These are phyloP conservation scores for Poecilia picta DNA, from an alignment of 2,797 vertebrate genomes.

Conservation along the genomic window DNA sequence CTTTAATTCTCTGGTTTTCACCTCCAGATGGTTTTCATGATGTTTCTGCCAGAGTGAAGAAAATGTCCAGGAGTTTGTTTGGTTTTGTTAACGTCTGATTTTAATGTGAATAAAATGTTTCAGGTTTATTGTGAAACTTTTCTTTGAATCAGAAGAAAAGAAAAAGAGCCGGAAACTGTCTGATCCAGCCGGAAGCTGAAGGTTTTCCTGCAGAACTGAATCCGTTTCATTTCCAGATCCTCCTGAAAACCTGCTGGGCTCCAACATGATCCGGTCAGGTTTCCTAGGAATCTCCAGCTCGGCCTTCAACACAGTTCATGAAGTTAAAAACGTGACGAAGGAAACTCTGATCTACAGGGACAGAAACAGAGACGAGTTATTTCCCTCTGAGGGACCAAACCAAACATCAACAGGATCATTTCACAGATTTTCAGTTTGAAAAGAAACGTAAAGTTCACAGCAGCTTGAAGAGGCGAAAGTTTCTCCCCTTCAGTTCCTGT, in stretches of 20 bases:
- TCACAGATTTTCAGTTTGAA: neutral
- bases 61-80: neutral
- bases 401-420: neutral
- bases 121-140: neutral
- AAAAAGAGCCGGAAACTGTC: neutral
- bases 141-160: neutral
- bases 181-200: neutral
- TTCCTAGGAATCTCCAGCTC: neutral
- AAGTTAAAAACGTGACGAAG: neutral
- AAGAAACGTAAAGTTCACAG: neutral
- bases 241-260: neutral
- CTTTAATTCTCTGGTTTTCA: neutral
- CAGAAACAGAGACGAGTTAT: neutral
- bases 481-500: no score
- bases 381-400: no score
- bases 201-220: neutral
- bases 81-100: neutral
- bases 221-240: neutral
- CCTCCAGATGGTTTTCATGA: slow-evolving; percentile 17
- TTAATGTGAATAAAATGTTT: neutral
- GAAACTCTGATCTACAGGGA: neutral
- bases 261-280: neutral
- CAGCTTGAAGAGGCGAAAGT: neutral
- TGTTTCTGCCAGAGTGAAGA: neutral
- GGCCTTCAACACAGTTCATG: neutral